These are phyloP conservation scores for Myopa testacea DNA, from an alignment of 2,888 invertebrate genomes.

Conservation along the genomic window DNA sequence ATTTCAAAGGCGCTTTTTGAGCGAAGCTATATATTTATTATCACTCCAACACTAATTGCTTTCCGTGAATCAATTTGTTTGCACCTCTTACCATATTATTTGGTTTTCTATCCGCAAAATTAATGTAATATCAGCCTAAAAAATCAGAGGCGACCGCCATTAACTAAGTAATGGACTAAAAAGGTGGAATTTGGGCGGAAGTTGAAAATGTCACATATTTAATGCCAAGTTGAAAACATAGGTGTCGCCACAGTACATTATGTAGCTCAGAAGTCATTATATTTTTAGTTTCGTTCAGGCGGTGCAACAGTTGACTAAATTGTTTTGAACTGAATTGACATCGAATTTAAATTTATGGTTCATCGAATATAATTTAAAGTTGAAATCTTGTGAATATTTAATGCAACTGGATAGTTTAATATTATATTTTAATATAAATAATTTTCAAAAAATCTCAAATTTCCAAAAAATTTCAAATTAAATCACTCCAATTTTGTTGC, in stretches of 20 bases:
- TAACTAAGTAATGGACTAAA: slow-evolving; percentile 63
- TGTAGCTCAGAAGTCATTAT: no score
- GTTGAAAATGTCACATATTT: slow-evolving; percentile 49
- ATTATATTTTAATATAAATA: no score
- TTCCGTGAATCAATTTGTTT: neutral
- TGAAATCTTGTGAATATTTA: no score
- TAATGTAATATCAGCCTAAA: slow-evolving; percentile 57
- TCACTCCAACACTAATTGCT: neutral
- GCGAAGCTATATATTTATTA: neutral
- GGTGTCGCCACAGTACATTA: slow-evolving; percentile 1
- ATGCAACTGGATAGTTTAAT: no score
- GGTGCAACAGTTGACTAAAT: no score
- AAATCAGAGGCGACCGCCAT: slow-evolving; percentile 66
- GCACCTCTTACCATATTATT: slow-evolving; percentile 64
- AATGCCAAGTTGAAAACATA: neutral
- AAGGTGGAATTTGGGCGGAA: slow-evolving; percentile 66
- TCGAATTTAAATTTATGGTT: no score
- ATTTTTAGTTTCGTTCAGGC: no score
- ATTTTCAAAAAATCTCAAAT: no score
- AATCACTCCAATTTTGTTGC: no score
- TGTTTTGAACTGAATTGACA: no score
- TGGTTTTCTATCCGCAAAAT: slow-evolving; percentile 59
- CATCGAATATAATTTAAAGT: no score
- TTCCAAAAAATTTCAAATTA: no score
- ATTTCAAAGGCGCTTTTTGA: neutral